Evolutionary conservation across 2,113 vertebrate genomes (phyloP), one percentile per base, ranked within the genome.

Genomic region (Caranx ignobilis): DNA sequence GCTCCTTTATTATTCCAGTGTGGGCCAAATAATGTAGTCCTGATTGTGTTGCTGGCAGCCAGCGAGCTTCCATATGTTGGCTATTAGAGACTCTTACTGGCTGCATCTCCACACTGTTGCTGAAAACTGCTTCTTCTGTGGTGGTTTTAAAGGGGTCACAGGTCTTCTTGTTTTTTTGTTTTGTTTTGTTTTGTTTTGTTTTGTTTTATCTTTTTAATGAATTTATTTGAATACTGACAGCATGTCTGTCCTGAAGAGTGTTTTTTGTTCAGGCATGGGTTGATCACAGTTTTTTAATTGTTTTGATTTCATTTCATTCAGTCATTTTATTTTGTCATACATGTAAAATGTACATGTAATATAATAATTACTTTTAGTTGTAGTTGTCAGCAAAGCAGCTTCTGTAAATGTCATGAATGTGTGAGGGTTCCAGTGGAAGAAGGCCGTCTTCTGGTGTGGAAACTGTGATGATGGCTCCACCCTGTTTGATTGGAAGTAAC

Each of bases 1-100:
- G 50, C 63, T 78, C 75, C 85, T 93, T 94, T 94, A 94, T 94
- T 94, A 91, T 93, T 95, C 69, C 93, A 94, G 88, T 70, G 90
- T 91, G 93, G 84, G 83, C 84, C 84, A 87, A 94, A 94, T 94
- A 93, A 93, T 88, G 89, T 85, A 59, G 82, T 90, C 92, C 91
- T 91, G 92, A 94, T 95, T 94, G 89, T 91, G 87, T 75, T 76
- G 87, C 93, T 94, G 93, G 92, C 90, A 91, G 64, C 88, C 61
- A 54, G 77, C 54, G 77, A 77, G 84, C 90, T 59, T 91, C 93
- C 94, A 95, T 94, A 93, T 95, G 94, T 94, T 94, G 86, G 86
- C 89, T 86, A 93, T 95, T 95, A 95, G 85, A 86, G 83, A 66
- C 81, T 89, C 78, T 77, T 69, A 82, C 66, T 15, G 75, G 70